Evolutionary conservation across 2,113 vertebrate genomes (phyloP), one percentile per base, ranked within the genome.

Genomic region (Pampusana beccarii): DNA sequence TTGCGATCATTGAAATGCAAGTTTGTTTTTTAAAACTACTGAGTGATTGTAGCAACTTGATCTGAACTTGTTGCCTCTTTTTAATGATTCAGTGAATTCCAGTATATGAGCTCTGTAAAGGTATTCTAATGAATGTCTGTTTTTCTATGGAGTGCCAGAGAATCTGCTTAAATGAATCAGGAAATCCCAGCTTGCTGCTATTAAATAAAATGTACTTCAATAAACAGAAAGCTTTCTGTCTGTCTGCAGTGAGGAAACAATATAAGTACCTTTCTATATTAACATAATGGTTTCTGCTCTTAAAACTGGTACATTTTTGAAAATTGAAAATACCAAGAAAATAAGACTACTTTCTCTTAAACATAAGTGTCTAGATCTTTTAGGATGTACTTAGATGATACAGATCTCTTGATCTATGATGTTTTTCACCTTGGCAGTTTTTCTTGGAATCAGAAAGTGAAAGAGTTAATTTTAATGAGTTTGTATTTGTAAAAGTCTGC

Each of bases 381-480:
- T 82, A 90, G 79, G 58, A 64, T 91, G 33, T 64, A 95, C 82
- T 89, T 92, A 88, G 36, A 74, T 4, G 21, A 33, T 71, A 86
- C 61, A 94, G 74, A 93, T 93, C 78, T 58, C 67, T 95, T 95
- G 72, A 95, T 93, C 84, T 42, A 36, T 88, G 50, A 71, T 91
- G 36, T 40, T 90, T 92, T 94, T 94, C 74, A 74, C 56, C 78
- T 34, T 71, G 83, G 38, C 88, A 87, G 24, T 78, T 92, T 95
- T 90, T 79, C 80, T 79, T 90, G 90, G 67, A 91, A 90, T 83
- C 70, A 62, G 81, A 96, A 92, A 38, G 83, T 87, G 62, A 93
- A 96, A 95, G 77, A 95, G 62, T 86, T 91, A 88, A 89, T 97
- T 97, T 97, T 97, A 96, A 97, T 97, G 95, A 95, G 96, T 96